These are phyloP conservation scores for Bothrops jararaca DNA, from an alignment of 2,113 vertebrate genomes.

Conservation along the genomic window DNA sequence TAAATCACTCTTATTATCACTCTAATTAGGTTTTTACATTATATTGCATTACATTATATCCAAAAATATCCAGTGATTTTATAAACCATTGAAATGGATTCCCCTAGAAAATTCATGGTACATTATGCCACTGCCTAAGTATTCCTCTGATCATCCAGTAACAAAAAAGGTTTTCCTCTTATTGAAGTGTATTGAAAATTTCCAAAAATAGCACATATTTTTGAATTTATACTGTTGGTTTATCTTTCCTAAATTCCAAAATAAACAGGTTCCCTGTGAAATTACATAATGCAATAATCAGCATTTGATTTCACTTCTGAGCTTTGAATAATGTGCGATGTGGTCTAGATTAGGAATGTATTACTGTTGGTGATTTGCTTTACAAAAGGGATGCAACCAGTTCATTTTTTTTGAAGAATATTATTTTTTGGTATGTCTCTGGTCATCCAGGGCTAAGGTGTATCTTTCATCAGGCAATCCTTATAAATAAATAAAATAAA, in stretches of 20 bases:
- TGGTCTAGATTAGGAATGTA: not conserved
- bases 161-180: not conserved
- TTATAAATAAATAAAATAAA: not conserved
- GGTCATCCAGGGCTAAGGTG: not conserved
- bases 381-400: not conserved
- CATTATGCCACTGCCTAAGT: not conserved
- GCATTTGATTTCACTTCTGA: not conserved
- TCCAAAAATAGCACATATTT: not conserved
- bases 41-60: not conserved
- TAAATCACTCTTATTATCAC: not conserved
- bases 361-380: not conserved
- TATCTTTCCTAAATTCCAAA: rapidly evolving
- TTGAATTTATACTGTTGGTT: rapidly evolving
- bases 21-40: not conserved
- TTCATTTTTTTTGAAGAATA: not conserved
- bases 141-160: not conserved
- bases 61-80: not conserved
- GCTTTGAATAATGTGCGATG: not conserved
- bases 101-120: not conserved
- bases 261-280: not conserved
- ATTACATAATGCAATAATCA: not conserved
- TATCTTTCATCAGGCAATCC: not conserved
- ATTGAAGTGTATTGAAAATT: not conserved
- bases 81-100: not conserved
- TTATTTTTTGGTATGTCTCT: not conserved